phyloP scores from a whole-genome alignment of 1,140 invertebrate species.

The Zaprionus lachaisei region DNA sequence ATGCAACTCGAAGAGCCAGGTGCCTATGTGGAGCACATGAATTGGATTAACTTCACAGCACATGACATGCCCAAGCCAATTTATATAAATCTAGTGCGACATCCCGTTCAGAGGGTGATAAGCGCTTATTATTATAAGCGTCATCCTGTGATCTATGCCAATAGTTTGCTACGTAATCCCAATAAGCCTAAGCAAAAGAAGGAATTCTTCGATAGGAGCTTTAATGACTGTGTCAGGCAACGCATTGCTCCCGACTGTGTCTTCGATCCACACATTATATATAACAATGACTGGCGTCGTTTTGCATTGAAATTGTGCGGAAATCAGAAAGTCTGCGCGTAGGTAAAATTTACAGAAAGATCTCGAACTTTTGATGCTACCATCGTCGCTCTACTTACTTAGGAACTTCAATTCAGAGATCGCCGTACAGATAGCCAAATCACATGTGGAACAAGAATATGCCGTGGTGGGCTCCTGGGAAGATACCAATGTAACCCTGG shows the following conservation, averaged over 20 bases:
- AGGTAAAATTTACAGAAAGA: conserved; percentile 41
- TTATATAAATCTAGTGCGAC: conserved; percentile 94
- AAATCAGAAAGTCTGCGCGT: conserved; percentile 85
- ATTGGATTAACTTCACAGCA: conserved; percentile 87
- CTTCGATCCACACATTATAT: conserved; percentile 88
- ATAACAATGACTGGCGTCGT: conserved; percentile 90
- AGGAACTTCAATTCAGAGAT: conserved; percentile 93
- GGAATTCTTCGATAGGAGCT: conserved; percentile 94
- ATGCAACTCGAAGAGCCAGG: conserved; percentile 65
- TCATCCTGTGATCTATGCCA: conserved; percentile 85
- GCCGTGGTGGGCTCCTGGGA: conserved; percentile 94
- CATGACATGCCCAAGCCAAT: conserved; percentile 92
- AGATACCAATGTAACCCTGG: conserved; percentile 93
- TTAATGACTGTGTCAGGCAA: conserved; percentile 93
- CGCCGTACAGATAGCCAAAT: conserved; percentile 92
- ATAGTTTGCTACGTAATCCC: conserved; percentile 91
- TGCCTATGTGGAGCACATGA: conserved; percentile 71
- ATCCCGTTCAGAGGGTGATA: conserved; percentile 94
- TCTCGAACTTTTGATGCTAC: background rate
- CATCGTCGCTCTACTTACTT: conserved; percentile 37
- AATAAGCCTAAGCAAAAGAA: conserved; percentile 91
- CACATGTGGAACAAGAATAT: conserved; percentile 93
- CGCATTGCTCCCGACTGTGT: conserved; percentile 90
- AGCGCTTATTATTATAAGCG: conserved; percentile 94
- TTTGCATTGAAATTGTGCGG: conserved; percentile 95